A percentile compares a stretch with the other conserved stretches of the same genome.
Conservation (phyloP, 2,113 vertebrate species). For the Sylvilagus bachmani region DNA sequence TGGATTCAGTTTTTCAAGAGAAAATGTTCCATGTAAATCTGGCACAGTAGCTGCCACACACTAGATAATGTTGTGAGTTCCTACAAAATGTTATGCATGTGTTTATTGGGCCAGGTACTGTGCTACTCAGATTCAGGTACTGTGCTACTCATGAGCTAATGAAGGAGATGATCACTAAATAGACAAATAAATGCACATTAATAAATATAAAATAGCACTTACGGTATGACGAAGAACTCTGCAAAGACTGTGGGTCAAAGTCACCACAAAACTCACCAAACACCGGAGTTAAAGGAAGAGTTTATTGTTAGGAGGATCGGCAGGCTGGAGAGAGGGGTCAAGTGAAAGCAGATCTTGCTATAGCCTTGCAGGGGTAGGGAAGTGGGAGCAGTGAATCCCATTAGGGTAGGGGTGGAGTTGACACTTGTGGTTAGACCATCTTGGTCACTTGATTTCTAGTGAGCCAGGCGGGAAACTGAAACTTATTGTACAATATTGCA, state of each 20-base stretch:
- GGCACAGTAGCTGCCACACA: neutral
- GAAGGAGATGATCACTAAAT: neutral
- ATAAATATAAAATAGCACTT: neutral
- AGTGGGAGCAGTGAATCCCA: no score
- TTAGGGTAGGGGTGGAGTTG: no score
- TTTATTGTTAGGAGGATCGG: no score
- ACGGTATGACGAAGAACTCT: neutral
- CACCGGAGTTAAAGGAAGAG: no score
- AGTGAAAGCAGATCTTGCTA: no score
- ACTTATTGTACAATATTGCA: no score
- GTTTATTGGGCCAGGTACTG: neutral
- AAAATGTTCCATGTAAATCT: neutral
- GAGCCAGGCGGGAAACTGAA: no score
- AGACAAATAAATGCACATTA: neutral
- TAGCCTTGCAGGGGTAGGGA: no score
- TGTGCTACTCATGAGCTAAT: neutral
- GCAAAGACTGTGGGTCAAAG: neutral
- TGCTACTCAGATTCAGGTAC: neutral
- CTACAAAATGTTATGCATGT: neutral
- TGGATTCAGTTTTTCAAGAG: slow-evolving; percentile 51
- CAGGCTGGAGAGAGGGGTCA: no score
- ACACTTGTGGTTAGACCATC: no score
- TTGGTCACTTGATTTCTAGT: no score
- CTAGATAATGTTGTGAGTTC: neutral
- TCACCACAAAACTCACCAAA: no score